Evolutionary conservation across 2,797 vertebrate genomes (phyloP).

Genomic region (Micropoecilia bifurca): DNA sequence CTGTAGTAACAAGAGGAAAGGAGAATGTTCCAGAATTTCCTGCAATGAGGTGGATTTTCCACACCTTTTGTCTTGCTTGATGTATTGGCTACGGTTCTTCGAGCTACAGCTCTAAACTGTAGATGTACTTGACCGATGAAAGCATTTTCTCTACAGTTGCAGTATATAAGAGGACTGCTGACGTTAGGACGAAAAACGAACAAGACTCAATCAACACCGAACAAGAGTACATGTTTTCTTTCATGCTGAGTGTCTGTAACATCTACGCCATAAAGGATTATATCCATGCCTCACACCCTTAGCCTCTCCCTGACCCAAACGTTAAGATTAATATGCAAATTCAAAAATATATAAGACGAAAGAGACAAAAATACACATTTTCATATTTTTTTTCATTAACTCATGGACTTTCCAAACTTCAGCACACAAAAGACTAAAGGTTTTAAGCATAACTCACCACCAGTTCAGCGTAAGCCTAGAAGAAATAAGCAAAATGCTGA

Average conservation of each 20-base stretch:
- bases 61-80: slow-evolving; percentile 23
- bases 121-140: background rate
- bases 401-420: slow-evolving; percentile 39
- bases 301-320: slow-evolving; percentile 20
- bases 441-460: slow-evolving; percentile 51
- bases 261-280: slow-evolving; percentile 34
- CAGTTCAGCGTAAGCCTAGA: slow-evolving; percentile 38
- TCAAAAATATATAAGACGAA: slow-evolving; percentile 35
- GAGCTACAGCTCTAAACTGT: background rate
- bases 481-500: slow-evolving; percentile 58
- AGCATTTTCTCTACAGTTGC: background rate
- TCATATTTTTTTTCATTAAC: slow-evolving; percentile 8
- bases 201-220: slow-evolving; percentile 7
- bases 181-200: slow-evolving; percentile 10
- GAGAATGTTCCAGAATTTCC: slow-evolving; percentile 21
- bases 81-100: slow-evolving; percentile 6
- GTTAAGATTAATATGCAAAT: slow-evolving; percentile 33
- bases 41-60: background rate
- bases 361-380: background rate
- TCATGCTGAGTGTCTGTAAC: slow-evolving; percentile 24
- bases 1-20: slow-evolving; percentile 4
- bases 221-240: slow-evolving; percentile 15
- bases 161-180: background rate
- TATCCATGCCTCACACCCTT: slow-evolving; percentile 23
- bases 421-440: slow-evolving; percentile 39